These are phyloP conservation scores for Lophotriccus pileatus DNA, from an alignment of 2,797 vertebrate species.

Conservation along the genomic window DNA sequence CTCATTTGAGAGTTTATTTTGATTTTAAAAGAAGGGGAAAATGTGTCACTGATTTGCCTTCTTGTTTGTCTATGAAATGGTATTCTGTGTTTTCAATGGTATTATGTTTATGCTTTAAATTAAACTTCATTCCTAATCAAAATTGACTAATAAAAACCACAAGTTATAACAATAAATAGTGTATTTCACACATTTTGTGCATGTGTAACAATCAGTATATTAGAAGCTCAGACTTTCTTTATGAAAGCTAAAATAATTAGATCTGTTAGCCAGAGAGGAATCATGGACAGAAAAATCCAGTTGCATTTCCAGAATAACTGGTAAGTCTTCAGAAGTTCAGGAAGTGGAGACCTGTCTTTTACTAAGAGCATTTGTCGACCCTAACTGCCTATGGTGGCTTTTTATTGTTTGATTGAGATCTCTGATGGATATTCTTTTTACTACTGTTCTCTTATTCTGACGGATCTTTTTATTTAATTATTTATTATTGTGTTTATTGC, in stretches of 20 bases:
- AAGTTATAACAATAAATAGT: not conserved
- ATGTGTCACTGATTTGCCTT: not conserved
- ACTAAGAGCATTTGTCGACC: not conserved
- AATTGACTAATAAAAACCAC: not conserved
- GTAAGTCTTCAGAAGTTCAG: not conserved
- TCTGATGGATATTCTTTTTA: not conserved
- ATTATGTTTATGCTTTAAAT: not conserved
- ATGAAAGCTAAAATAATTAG: not conserved
- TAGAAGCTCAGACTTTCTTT: not conserved
- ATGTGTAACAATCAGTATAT: not conserved
- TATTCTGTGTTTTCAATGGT: not conserved
- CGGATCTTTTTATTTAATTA: not conserved
- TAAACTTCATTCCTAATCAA: not conserved
- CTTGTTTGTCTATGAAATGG: not conserved
- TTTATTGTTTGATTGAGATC: not conserved
- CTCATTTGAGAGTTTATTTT: not conserved
- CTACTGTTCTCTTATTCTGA: not conserved
- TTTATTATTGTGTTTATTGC: not conserved
- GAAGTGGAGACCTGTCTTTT: not conserved
- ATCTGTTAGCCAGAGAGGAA: not conserved
- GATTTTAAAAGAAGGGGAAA: not conserved
- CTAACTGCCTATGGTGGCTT: not conserved
- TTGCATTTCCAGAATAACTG: not conserved
- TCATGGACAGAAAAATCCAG: not conserved
- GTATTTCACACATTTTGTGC: not conserved